A percentile compares a stretch with the other conserved stretches of the same genome.
Conservation (phyloP, 2,113 vertebrate genomes). For the Cololabis saira region DNA sequence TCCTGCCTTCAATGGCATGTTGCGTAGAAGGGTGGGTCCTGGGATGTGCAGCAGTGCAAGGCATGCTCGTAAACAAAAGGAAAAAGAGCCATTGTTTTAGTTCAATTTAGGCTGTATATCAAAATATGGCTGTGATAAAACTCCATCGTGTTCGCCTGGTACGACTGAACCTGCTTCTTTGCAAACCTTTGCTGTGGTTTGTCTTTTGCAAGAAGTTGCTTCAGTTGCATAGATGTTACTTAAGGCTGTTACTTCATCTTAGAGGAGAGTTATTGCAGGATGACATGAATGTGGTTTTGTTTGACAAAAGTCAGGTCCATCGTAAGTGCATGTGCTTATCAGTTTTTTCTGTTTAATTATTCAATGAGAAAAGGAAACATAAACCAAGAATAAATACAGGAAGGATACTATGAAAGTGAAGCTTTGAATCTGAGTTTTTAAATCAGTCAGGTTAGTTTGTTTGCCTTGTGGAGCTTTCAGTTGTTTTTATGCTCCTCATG, state of each 20-base stretch:
- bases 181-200: slow-evolving; percentile 11
- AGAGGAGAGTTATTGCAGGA: background rate
- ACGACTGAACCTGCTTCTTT: background rate
- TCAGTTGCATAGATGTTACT: slow-evolving; percentile 19
- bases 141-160: background rate
- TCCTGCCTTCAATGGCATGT: background rate
- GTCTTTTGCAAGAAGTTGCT: slow-evolving; percentile 52
- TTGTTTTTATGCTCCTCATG: no score
- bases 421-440: background rate
- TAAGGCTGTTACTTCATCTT: slow-evolving; percentile 5
- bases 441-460: no score
- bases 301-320: background rate
- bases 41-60: background rate
- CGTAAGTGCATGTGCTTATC: background rate
- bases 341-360: background rate
- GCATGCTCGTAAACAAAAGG: background rate
- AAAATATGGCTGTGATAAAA: background rate
- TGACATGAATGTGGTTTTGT: slow-evolving; percentile 18
- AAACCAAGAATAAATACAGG: background rate
- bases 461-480: no score
- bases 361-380: background rate
- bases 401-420: background rate
- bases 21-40: background rate
- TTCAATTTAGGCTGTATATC: background rate
- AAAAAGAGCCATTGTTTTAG: background rate